These are phyloP conservation scores for Drosophila insularis DNA, from an alignment of 1,140 invertebrate species.

Conservation along the genomic window DNA sequence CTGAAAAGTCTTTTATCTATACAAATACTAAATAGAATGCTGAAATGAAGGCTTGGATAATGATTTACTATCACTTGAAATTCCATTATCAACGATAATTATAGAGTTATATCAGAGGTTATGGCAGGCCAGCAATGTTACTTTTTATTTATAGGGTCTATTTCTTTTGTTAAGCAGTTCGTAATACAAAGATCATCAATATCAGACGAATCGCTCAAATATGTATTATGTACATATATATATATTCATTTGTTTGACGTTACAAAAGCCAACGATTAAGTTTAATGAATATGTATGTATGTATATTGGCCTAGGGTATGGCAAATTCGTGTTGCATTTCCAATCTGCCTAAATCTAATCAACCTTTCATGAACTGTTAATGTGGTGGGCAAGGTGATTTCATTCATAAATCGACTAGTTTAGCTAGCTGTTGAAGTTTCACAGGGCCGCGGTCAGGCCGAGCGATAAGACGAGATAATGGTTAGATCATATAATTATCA, in stretches of 20 bases:
- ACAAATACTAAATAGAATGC: neutral
- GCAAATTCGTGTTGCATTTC: neutral
- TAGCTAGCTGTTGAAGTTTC: neutral
- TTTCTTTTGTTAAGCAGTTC: too few species aligned
- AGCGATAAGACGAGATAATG: constrained; percentile 6
- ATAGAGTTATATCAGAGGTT: neutral
- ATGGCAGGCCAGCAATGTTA: neutral
- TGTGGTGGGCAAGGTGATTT: neutral
- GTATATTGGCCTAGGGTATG: neutral
- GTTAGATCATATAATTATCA: constrained; percentile 2
- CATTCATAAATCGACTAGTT: constrained; percentile 8
- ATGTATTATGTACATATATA: too few species aligned
- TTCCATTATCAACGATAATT: neutral
- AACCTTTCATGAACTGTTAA: neutral
- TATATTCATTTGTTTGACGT: too few species aligned
- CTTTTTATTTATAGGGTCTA: too few species aligned
- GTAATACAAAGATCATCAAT: too few species aligned
- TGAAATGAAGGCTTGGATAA: too few species aligned
- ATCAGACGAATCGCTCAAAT: too few species aligned
- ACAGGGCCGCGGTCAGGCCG: neutral
- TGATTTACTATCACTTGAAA: neutral
- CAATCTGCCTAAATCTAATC: neutral
- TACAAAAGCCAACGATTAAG: too few species aligned
- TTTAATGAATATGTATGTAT: too few species aligned
- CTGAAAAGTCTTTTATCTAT: neutral